Evolutionary conservation across 2,797 vertebrate genomes (phyloP).

Genomic region (Rhinogobio ventralis): DNA sequence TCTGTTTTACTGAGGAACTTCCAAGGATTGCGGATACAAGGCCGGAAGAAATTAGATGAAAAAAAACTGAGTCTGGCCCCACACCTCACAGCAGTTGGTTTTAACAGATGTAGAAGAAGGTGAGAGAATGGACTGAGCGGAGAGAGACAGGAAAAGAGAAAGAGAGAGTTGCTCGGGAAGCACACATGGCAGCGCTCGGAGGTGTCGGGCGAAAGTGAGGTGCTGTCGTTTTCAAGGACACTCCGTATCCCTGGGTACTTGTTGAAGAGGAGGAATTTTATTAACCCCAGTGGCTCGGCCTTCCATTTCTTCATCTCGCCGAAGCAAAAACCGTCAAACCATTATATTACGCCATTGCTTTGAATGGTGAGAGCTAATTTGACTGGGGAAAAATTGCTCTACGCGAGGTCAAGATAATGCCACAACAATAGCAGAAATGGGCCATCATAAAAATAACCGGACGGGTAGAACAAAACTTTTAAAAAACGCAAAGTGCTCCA

Average conservation of each 20-base stretch:
- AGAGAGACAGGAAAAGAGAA: slow-evolving; percentile 29
- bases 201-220: slow-evolving; percentile 75
- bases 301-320: slow-evolving; percentile 79
- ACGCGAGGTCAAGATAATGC: slow-evolving; percentile 85
- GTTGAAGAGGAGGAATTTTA: slow-evolving; percentile 88
- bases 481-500: slow-evolving; percentile 78
- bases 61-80: background rate
- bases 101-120: slow-evolving; percentile 18
- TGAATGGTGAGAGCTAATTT: slow-evolving; percentile 85
- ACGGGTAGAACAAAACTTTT: slow-evolving; percentile 78
- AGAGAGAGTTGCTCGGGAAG: slow-evolving; percentile 67
- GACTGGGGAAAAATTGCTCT: slow-evolving; percentile 83
- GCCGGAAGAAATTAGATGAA: slow-evolving; percentile 9
- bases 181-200: slow-evolving; percentile 63
- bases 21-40: slow-evolving; percentile 20
- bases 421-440: slow-evolving; percentile 87
- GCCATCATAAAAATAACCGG: slow-evolving; percentile 86
- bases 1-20: slow-evolving; percentile 37
- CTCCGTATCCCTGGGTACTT: slow-evolving; percentile 83
- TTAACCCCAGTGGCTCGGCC: slow-evolving; percentile 84
- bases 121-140: slow-evolving; percentile 6
- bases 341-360: slow-evolving; percentile 80
- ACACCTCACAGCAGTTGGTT: background rate
- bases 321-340: slow-evolving; percentile 79
- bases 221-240: slow-evolving; percentile 83